Percentiles rank a stretch among this genome's conserved stretches.
Conservation (phyloP, 2,797 vertebrate species). For the Crocodylus rhombifer region DNA sequence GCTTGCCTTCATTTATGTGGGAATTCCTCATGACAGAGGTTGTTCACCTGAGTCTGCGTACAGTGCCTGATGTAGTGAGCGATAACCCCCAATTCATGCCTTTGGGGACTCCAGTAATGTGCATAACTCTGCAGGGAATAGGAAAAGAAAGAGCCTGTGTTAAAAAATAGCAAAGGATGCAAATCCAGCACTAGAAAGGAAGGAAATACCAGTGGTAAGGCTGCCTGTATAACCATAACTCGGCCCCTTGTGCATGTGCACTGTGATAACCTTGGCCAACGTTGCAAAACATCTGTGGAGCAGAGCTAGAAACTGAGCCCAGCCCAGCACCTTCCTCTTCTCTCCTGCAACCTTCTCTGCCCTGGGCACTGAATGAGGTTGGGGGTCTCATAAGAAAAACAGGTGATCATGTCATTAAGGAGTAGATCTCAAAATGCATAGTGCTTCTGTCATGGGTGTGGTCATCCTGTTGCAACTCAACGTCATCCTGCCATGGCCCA, state of each 20-base stretch:
- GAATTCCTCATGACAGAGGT: not conserved
- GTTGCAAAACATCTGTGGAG: not conserved
- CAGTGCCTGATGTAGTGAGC: fast-evolving
- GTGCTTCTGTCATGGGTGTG: not conserved
- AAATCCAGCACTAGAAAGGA: not conserved
- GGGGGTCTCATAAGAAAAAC: not conserved
- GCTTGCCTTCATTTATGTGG: not conserved
- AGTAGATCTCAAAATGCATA: not conserved
- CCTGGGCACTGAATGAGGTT: not conserved
- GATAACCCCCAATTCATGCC: not conserved
- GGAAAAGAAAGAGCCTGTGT: not conserved
- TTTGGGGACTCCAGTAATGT: not conserved
- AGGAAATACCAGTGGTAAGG: not conserved
- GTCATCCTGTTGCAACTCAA: not conserved
- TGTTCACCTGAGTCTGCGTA: not conserved
- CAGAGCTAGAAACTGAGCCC: not conserved
- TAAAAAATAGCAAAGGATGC: not conserved
- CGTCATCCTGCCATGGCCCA: not conserved
- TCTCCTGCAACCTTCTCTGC: not conserved
- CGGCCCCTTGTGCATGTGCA: not conserved
- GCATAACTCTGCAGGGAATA: not conserved
- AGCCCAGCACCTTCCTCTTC: not conserved
- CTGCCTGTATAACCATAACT: not conserved
- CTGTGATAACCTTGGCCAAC: not conserved
- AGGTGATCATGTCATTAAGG: not conserved